phyloP scores from a whole-genome alignment of 2,888 invertebrate genomes.

The Apamea anceps region DNA sequence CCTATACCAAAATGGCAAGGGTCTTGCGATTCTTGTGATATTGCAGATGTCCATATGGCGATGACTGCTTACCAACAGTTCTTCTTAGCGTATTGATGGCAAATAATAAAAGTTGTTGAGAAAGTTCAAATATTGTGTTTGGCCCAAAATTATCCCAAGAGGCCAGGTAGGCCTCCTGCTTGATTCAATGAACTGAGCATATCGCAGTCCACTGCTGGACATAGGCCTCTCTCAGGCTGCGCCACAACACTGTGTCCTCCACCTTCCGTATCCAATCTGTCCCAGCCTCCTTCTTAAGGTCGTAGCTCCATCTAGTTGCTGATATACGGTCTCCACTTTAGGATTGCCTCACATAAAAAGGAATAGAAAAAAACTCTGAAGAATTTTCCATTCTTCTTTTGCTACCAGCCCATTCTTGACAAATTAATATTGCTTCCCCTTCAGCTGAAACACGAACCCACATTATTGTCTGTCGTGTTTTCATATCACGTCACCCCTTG shows the following conservation, averaged over 20 bases:
- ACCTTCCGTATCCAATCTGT: no score
- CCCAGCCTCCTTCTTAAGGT: no score
- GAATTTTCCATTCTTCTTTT: not conserved
- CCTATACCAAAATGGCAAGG: not conserved
- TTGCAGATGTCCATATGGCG: not conserved
- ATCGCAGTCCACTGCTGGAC: no score
- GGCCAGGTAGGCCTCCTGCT: not conserved
- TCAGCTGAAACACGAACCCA: not conserved
- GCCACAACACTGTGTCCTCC: no score
- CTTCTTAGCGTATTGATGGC: not conserved
- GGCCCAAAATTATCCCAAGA: not conserved
- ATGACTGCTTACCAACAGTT: not conserved
- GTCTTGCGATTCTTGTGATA: not conserved
- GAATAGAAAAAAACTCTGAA: not conserved
- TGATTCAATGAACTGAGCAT: no score
- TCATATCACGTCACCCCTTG: constrained; percentile 19
- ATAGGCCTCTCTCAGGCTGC: no score
- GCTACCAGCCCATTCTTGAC: not conserved
- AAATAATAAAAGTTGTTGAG: not conserved
- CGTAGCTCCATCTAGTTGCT: no score
- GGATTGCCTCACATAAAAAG: not conserved
- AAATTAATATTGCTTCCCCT: not conserved
- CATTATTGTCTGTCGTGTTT: constrained; percentile 25
- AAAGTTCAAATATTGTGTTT: not conserved
- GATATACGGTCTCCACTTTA: no score